Evolutionary conservation across 2,113 vertebrate genomes (phyloP).

Genomic region (Andinoacara biseriatus): DNA sequence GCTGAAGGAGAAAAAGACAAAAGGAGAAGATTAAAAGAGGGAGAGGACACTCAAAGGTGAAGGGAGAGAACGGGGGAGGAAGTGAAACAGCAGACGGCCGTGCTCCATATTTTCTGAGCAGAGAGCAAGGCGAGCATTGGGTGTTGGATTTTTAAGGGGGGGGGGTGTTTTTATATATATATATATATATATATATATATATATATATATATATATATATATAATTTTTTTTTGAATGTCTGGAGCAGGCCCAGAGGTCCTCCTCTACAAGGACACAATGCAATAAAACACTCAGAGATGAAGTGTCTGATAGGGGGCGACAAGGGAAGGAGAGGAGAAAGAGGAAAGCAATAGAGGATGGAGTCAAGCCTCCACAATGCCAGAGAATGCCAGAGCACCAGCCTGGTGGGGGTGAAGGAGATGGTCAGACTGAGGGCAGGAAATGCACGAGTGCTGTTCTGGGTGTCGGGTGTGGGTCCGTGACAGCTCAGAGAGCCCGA

Average conservation of each 20-base stretch:
- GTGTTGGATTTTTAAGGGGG: neutral
- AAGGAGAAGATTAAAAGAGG: slow-evolving; percentile 45
- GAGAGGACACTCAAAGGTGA: slow-evolving; percentile 54
- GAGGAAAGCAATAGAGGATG: slow-evolving; percentile 28
- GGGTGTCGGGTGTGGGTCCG: slow-evolving; percentile 34
- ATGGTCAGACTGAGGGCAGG: slow-evolving; percentile 21
- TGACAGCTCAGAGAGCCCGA: slow-evolving; percentile 49
- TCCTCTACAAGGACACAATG: slow-evolving; percentile 69
- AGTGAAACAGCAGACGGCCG: slow-evolving; percentile 29
- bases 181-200: no score
- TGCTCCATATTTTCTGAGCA: slow-evolving; percentile 50
- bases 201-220: no score
- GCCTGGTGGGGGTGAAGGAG: slow-evolving; percentile 7
- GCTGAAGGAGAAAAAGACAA: slow-evolving; percentile 66
- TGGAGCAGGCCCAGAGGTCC: slow-evolving; percentile 65
- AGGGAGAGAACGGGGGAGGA: slow-evolving; percentile 23
- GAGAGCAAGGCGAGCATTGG: slow-evolving; percentile 31
- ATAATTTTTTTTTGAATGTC: slow-evolving; percentile 48
- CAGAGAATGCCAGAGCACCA: slow-evolving; percentile 32
- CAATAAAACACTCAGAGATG: slow-evolving; percentile 68
- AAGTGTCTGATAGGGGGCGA: slow-evolving; percentile 63
- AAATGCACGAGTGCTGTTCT: slow-evolving; percentile 58
- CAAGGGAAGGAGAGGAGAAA: slow-evolving; percentile 35
- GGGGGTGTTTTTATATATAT: no score
- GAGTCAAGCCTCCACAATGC: slow-evolving; percentile 32